Evolutionary conservation across 2,888 invertebrate species (phyloP).

Genomic region (Dysmachus trigonus): DNA sequence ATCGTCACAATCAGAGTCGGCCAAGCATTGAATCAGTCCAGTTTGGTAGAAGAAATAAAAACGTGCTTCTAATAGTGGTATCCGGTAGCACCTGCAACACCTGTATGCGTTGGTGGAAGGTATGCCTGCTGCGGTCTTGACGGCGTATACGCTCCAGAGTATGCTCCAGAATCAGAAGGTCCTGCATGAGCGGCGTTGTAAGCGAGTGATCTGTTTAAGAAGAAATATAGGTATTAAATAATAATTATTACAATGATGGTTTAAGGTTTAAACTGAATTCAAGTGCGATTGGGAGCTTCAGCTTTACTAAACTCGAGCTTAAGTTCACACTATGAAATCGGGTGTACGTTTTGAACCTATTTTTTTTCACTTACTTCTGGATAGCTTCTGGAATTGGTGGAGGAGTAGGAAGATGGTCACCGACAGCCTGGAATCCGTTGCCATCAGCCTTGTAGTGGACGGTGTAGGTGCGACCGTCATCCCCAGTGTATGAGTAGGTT

Average conservation of each 20-base stretch:
- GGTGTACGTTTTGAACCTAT: too few species aligned
- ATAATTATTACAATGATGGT: too few species aligned
- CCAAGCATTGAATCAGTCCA: slow-evolving; percentile 23
- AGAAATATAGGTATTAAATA: background rate
- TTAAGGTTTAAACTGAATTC: too few species aligned
- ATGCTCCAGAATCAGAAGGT: slow-evolving; percentile 25
- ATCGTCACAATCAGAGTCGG: background rate
- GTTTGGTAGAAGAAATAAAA: background rate
- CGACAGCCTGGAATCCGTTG: slow-evolving; percentile 79
- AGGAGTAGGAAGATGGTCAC: slow-evolving; percentile 80
- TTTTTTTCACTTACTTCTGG: slow-evolving; percentile 49
- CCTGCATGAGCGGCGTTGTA: slow-evolving; percentile 48
- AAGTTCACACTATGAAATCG: too few species aligned
- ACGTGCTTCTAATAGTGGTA: slow-evolving; percentile 46
- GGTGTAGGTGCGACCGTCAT: slow-evolving; percentile 71
- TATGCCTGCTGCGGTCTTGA: slow-evolving; percentile 56
- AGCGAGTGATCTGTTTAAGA: slow-evolving; percentile 44
- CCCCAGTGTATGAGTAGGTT: slow-evolving; percentile 72
- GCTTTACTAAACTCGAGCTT: too few species aligned
- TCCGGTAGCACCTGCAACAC: slow-evolving; percentile 36
- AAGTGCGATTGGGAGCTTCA: too few species aligned
- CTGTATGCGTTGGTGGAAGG: slow-evolving; percentile 55
- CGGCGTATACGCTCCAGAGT: slow-evolving; percentile 44
- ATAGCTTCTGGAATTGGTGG: slow-evolving; percentile 73
- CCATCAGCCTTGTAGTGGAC: slow-evolving; percentile 78